Base-by-base conservation (phyloP, 2,888 invertebrate species). In the Lissonota sp. region DNA sequence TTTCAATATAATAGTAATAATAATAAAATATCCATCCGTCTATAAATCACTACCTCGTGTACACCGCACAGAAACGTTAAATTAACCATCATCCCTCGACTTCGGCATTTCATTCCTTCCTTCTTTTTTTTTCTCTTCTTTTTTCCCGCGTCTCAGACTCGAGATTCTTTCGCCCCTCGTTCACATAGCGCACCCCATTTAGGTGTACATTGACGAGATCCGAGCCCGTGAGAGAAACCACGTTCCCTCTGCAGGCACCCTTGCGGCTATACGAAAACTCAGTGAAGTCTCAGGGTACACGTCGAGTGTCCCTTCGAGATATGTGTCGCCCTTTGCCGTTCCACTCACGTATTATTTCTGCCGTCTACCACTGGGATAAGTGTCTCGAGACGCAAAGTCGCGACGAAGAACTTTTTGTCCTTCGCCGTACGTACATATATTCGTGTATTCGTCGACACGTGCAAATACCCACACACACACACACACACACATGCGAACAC, bases 321-420 rank as follows among this genome's bases (percentile, higher is more conserved):
- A 53, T 2, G 53, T 53, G 53, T 53, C 40, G 62, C 39, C 37
- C 14, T 39, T 60, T 16, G 49, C 8, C 55, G 40, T 53, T 51
- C 70, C 70, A 46, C 63, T 42, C 40, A 55, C 71, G 49, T 76
- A 76, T 49, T 67, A 46, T 66, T 58, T 55, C 40, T 37, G 39
- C 37, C 62, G 62, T 57, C 6, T 55, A 67, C 26, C 57, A 60
- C 60, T 16, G 46, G 55, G 60, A 58, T 57, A 58, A 67, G 63
- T 72, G 67, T 72, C 63, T 67, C 57, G 67, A 80, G 72, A 72
- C 76, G 57, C 53, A 40, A 58, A 60, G 64, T 55, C 70, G 69
- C 67, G 57, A 72, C 76, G 67, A 72, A 72, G 72, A 72, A 42
- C 73, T 79, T 69, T 73, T 62, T 55, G 39, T 67, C 62, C 55